A percentile compares a stretch with the other conserved stretches of the same genome.
phyloP scores from a whole-genome alignment of 2,888 invertebrate species.

The Hemaris fuciformis region DNA sequence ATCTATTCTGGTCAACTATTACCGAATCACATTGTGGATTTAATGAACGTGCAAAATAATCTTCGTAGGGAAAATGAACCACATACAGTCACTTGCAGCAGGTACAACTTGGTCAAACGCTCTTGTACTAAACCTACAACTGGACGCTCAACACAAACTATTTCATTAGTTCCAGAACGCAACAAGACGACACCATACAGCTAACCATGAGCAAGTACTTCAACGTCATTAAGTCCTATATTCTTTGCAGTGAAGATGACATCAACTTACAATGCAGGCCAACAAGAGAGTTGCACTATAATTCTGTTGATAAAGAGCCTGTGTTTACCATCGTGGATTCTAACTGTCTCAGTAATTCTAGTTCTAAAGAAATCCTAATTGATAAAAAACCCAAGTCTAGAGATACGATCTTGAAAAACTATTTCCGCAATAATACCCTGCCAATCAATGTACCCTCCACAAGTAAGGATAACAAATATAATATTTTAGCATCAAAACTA shows the following conservation, averaged over 20 bases:
- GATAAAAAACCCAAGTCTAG: conserved; percentile 29
- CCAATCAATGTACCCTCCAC: conserved; percentile 44
- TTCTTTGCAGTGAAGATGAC: conserved; percentile 58
- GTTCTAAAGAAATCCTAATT: conserved; percentile 44
- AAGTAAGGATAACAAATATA: conserved; percentile 36
- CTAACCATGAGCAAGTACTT: conserved; percentile 31
- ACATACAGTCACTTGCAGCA: conserved; percentile 46
- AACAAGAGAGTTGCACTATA: conserved; percentile 31
- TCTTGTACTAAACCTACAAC: conserved; percentile 28
- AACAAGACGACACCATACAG: conserved; percentile 25
- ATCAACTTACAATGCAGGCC: conserved; percentile 34
- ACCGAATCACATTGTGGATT: conserved; percentile 55
- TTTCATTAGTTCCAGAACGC: conserved; percentile 51
- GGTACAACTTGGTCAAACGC: conserved; percentile 49
- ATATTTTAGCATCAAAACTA: conserved; percentile 22
- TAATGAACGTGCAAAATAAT: conserved; percentile 51
- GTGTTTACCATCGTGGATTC: conserved; percentile 52
- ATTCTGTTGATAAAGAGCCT: conserved; percentile 39
- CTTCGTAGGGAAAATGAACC: conserved; percentile 45
- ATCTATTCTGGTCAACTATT: conserved; percentile 48
- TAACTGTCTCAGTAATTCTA: conserved; percentile 42
- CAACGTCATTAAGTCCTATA: conserved; percentile 45
- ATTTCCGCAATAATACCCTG: conserved; percentile 32
- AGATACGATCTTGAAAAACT: conserved; percentile 32
- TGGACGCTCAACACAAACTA: conserved; percentile 42